Base-by-base conservation (phyloP, 2,888 invertebrate species). In the Drosophila colorata region DNA sequence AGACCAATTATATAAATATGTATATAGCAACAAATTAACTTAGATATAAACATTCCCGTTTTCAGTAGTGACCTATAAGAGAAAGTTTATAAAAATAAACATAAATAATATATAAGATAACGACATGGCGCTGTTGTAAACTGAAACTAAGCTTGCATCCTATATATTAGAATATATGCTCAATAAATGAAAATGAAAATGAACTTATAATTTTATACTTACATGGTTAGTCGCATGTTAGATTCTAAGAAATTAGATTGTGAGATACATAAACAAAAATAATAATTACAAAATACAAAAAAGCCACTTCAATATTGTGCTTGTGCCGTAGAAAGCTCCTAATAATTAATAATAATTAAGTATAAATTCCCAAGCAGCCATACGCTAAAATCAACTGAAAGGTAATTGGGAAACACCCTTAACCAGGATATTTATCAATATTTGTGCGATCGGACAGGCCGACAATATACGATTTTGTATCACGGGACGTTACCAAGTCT, bases 171-270 rank as follows among this genome's bases (percentile, higher is more conserved):
- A 46, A 33, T 20, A 16, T 52, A 28, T 48, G 14, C 8, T 18
- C n/a, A 11, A 25, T 25, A 53, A 77, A 68, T 61, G 14, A 59
- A 61, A 73, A 68, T 61, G 14, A 59, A 59, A 73, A 71, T 61
- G 7, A 74, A 69, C 65, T 72, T 49, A 66, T 53, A 67, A 87
- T 65, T 55, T 55, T 73, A 77, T 83, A 87, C 88, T 83, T 83
- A 83, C 83, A 88, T 88, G 79, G 80, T 88, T 87, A 83, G 82
- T 83, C 77, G 83, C 88, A 81, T 83, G 83, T 87, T 83, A 82
- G 67, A 60, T 65, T 86, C 83, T 86, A 84, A 72, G 79, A 85
- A 87, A 87, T 84, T 61, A 83, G 87, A 80, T 76, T 63, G 74
- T 69, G 73, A 72, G 65, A 81, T 69, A 88, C 60, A 64, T 65